phyloP scores from a whole-genome alignment of 2,888 invertebrate genomes.

The Geophilus truncorum region DNA sequence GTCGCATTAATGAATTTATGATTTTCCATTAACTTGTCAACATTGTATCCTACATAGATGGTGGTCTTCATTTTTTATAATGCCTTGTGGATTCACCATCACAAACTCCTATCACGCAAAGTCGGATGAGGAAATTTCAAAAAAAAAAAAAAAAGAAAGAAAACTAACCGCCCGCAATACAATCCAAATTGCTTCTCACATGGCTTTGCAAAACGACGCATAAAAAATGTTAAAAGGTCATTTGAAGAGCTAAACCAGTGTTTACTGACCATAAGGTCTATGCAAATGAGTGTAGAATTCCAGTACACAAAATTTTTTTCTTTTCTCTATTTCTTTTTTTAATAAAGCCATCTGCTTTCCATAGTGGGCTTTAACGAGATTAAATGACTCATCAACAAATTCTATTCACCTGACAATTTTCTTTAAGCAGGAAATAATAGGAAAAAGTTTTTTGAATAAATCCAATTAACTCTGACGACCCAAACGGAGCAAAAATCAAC shows the following conservation, averaged over 20 bases:
- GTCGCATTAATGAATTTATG: conserved; percentile 5
- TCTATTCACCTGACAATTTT: conserved; percentile 18
- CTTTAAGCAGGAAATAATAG: background rate
- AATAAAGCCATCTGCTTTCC: background rate
- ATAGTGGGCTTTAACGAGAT: background rate
- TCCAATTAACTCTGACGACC: background rate
- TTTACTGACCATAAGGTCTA: background rate
- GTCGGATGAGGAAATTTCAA: background rate
- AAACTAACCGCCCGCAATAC: background rate
- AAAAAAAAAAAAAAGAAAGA: no score
- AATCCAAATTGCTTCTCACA: background rate
- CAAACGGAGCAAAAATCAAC: background rate
- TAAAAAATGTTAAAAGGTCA: background rate
- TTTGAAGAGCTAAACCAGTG: background rate
- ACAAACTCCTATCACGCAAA: background rate
- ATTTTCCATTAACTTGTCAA: conserved; percentile 21
- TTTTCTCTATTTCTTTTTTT: background rate
- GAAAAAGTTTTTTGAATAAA: background rate
- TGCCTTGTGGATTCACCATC: conserved; percentile 2
- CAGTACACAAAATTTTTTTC: background rate
- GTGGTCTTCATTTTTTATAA: background rate
- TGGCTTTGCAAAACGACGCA: background rate
- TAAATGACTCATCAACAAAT: background rate
- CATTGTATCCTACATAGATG: background rate
- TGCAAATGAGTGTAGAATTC: background rate